phyloP scores from a whole-genome alignment of 2,797 vertebrate genomes.

The Danionella dracula region DNA sequence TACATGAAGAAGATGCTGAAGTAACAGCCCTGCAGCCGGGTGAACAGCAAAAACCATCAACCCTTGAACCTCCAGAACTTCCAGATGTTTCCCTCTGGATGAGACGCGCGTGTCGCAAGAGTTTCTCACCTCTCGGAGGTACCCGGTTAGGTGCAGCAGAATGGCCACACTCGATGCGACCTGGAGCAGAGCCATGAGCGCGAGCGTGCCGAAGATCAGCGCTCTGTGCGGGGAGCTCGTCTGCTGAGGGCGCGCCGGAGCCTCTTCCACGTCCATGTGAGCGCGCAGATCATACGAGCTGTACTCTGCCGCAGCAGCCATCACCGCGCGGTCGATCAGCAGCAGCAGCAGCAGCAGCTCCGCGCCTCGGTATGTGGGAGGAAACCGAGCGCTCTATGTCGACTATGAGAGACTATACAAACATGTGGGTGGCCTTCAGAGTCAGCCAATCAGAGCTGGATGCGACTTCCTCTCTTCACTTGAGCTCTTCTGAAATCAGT shows the following conservation, averaged over 20 bases:
- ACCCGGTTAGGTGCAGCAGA: conserved; percentile 87
- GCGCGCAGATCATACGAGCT: conserved; percentile 67
- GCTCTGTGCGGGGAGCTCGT: conserved; percentile 63
- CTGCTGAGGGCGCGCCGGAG: conserved; percentile 63
- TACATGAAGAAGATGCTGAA: too few species aligned
- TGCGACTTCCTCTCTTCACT: background rate
- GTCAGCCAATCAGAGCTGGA: conserved; percentile 54
- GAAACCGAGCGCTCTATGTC: too few species aligned
- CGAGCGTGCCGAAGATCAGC: conserved; percentile 77
- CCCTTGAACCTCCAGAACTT: too few species aligned
- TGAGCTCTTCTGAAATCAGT: too few species aligned
- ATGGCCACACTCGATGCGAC: conserved; percentile 89
- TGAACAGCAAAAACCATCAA: too few species aligned
- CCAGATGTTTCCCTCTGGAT: too few species aligned
- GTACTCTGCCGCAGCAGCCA: conserved; percentile 77
- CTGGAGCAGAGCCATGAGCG: conserved; percentile 89
- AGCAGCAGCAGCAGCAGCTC: conserved; percentile 51
- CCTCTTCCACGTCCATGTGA: conserved; percentile 64
- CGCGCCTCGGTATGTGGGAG: too few species aligned
- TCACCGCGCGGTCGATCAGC: conserved; percentile 50
- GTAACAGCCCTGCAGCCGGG: too few species aligned
- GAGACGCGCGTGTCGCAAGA: too few species aligned
- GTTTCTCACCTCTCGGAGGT: conserved; percentile 78
- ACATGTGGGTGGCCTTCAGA: conserved; percentile 61
- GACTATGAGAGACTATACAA: conserved; percentile 58